Conservation (phyloP, 2,888 invertebrate species). For the Acleris holmiana region DNA sequence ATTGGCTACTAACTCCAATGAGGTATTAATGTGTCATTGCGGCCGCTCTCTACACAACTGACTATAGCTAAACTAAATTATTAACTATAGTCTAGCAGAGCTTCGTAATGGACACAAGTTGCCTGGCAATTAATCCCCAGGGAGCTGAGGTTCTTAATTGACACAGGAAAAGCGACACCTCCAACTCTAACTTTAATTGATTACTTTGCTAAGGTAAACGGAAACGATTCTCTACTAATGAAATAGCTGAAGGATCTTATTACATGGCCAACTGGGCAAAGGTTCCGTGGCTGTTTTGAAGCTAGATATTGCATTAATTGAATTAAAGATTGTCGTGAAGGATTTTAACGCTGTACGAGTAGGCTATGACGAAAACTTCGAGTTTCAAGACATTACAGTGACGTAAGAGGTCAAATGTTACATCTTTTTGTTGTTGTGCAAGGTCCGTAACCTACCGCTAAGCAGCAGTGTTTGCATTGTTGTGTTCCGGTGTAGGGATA, state of each 20-base stretch:
- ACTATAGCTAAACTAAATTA: constrained; percentile 20
- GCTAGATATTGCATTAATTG: constrained; percentile 9
- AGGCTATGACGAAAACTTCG: no score
- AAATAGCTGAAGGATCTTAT: constrained; percentile 20
- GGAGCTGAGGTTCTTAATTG: constrained; percentile 38
- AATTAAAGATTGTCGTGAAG: background rate
- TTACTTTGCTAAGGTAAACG: constrained; percentile 38
- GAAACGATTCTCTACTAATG: constrained; percentile 25
- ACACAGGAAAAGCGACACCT: constrained; percentile 39
- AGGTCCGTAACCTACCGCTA: no score
- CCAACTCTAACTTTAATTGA: constrained; percentile 38
- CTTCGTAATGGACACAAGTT: constrained; percentile 37
- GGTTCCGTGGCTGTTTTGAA: constrained; percentile 1
- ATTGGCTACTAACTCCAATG: constrained; percentile 9
- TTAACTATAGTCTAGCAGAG: constrained; percentile 20
- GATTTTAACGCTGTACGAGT: background rate
- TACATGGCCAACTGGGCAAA: constrained; percentile 13
- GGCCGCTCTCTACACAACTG: background rate
- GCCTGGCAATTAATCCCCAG: constrained; percentile 36
- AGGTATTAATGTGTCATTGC: constrained; percentile 25
- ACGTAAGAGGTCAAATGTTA: no score
- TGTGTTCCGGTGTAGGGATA: no score
- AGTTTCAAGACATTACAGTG: no score
- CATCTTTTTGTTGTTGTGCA: no score
- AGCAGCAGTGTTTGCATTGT: no score